Evolutionary conservation across 1,140 invertebrate genomes (phyloP).

Genomic region (Camponotus vicinus): DNA sequence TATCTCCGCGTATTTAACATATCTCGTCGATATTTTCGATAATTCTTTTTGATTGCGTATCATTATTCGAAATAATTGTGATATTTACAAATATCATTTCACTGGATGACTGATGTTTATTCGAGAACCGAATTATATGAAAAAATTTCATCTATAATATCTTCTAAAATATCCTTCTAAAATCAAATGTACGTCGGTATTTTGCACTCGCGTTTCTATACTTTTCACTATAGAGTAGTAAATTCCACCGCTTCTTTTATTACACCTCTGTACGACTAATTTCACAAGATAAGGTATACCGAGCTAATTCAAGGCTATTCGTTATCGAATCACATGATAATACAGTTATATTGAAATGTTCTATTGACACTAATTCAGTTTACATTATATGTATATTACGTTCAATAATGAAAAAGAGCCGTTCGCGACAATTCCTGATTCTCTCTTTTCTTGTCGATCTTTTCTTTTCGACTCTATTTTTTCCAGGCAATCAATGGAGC

Average conservation of each 20-base stretch:
- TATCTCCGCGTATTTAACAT: background rate
- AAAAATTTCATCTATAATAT: background rate
- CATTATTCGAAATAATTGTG: slow-evolving; percentile 15
- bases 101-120: background rate
- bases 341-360: slow-evolving; percentile 26
- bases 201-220: background rate
- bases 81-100: background rate
- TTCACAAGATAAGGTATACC: slow-evolving; percentile 5
- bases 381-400: slow-evolving; percentile 9
- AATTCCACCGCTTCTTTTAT: slow-evolving; percentile 28
- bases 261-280: background rate
- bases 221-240: background rate
- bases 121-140: background rate
- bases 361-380: slow-evolving; percentile 32
- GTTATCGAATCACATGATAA: background rate
- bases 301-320: slow-evolving; percentile 6
- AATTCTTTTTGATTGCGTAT: slow-evolving; percentile 7
- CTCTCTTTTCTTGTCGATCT: background rate
- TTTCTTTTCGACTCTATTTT: background rate
- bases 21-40: background rate
- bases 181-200: background rate
- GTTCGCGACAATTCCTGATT: background rate
- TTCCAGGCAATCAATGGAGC: background rate
- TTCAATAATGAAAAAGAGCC: slow-evolving; percentile 11
- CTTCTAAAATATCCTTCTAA: background rate